Base-by-base conservation (phyloP, 2,797 vertebrate species). In the Microchirus variegatus region DNA sequence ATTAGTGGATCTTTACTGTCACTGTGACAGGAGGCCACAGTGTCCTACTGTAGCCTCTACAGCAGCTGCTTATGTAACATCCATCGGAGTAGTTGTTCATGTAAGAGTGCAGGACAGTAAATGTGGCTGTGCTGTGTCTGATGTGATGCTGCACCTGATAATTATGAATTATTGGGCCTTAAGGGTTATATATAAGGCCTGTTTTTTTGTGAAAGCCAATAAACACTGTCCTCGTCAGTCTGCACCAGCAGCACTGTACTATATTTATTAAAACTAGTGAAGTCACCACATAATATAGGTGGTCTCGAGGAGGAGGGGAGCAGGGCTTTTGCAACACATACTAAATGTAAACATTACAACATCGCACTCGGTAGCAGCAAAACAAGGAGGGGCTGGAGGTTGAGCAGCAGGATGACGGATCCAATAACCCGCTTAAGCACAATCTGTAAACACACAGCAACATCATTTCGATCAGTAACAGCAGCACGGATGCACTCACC, bases 301-400 rank as follows among this genome's bases (percentile, higher is more conserved):
- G 53, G 53, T n/a, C 12, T 4, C 31, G 52, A 18, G 26, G 12
- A 13, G 48, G 50, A 51, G 70, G 47, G 53, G 44, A 52, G 64
- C 70, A 15, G 70, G 47, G 51, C 55, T 75, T 22, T 60, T 82
- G 71, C 75, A 77, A 76, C 79, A 80, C 50, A 69, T 77, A 63
- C 67, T 65, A 53, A 80, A 90, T 87, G 92, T 92, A 93, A 94
- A 94, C 91, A 94, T 91, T 83, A 90, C 90, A 90, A 75, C 90
- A 88, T 87, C 84, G 85, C 87, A 78, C 56, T 87, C 81, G 69
- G 84, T 77, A 84, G 81, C 83, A 85, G 78, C 87, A 86, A 87
- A 93, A 92, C 89, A 90, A 93, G 91, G 92, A 93, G 91, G 91
- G 92, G 91, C 91, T 89, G 87, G 73, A 90, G 83, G 77, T 61